A percentile compares a stretch with the other conserved stretches of the same genome.
These are phyloP conservation scores for Pammene fasciana DNA, from an alignment of 2,888 invertebrate genomes.

Conservation along the genomic window DNA sequence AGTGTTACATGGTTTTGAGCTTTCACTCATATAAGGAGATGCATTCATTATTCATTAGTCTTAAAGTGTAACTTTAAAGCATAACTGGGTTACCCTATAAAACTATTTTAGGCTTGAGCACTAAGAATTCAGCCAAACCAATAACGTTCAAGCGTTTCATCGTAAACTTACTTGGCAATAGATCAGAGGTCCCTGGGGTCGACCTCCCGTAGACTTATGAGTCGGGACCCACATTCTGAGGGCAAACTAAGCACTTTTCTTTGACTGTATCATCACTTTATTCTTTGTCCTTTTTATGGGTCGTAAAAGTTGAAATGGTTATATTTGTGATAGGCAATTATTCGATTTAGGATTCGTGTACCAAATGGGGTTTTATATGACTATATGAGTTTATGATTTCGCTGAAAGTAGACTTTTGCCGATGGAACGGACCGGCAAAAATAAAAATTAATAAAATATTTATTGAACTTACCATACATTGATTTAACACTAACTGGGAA, in stretches of 20 bases:
- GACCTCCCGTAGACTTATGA: slow-evolving; percentile 51
- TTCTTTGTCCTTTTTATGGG: slow-evolving; percentile 44
- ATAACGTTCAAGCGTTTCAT: slow-evolving; percentile 34
- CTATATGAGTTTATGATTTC: neutral
- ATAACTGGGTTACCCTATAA: neutral
- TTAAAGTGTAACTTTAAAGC: too few species aligned
- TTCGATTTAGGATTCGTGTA: neutral
- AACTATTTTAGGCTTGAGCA: neutral
- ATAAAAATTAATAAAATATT: too few species aligned
- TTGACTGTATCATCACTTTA: slow-evolving; percentile 51
- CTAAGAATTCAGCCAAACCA: slow-evolving; percentile 16
- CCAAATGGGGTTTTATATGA: neutral
- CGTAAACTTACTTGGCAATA: slow-evolving; percentile 46
- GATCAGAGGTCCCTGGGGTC: slow-evolving; percentile 51
- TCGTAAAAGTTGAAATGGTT: slow-evolving; percentile 23
- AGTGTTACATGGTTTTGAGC: too few species aligned
- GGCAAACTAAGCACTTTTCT: slow-evolving; percentile 51
- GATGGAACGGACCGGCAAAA: too few species aligned
- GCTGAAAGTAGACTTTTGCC: too few species aligned
- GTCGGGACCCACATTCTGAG: slow-evolving; percentile 47
- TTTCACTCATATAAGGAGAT: too few species aligned
- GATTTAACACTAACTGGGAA: too few species aligned
- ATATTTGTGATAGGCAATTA: slow-evolving; percentile 32
- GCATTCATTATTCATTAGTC: too few species aligned
- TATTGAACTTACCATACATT: too few species aligned